Conservation (phyloP, 2,113 vertebrate genomes). For the Macaca nemestrina region DNA sequence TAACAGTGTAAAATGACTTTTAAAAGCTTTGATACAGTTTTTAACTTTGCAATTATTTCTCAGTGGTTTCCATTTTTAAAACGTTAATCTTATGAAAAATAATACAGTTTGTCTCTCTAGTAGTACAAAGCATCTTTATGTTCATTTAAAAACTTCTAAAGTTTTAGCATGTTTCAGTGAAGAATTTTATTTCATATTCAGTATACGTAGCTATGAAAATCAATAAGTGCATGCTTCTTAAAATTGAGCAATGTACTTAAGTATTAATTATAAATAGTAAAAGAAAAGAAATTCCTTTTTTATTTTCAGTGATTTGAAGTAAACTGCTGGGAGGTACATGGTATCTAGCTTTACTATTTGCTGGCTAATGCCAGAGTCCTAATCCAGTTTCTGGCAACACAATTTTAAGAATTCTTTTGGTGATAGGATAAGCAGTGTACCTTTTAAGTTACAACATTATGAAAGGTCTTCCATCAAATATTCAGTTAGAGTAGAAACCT, state of each 20-base stretch:
- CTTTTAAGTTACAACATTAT: not conserved
- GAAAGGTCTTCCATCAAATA: slow-evolving; percentile 4
- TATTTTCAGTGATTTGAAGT: not conserved
- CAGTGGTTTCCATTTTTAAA: slow-evolving; percentile 35
- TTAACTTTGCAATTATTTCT: slow-evolving; percentile 39
- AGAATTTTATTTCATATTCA: not conserved
- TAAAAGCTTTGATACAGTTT: slow-evolving; percentile 31
- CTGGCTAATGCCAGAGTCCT: not conserved
- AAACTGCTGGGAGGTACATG: not conserved
- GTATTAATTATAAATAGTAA: not conserved
- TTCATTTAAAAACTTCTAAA: not conserved
- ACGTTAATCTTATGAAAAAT: slow-evolving; percentile 38
- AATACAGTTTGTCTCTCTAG: not conserved
- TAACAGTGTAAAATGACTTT: slow-evolving; percentile 18
- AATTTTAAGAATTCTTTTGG: not conserved
- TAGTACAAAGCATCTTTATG: not conserved
- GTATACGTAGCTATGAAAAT: not conserved
- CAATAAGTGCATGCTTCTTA: not conserved
- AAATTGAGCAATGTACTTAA: not conserved
- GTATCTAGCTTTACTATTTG: not conserved
- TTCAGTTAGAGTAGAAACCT: not conserved
- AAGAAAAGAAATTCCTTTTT: not conserved
- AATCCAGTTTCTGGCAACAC: not conserved
- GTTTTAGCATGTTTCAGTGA: not conserved
- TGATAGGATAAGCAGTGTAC: not conserved